Base-by-base conservation (phyloP, 2,888 invertebrate genomes). In the Nudaria mundana region DNA sequence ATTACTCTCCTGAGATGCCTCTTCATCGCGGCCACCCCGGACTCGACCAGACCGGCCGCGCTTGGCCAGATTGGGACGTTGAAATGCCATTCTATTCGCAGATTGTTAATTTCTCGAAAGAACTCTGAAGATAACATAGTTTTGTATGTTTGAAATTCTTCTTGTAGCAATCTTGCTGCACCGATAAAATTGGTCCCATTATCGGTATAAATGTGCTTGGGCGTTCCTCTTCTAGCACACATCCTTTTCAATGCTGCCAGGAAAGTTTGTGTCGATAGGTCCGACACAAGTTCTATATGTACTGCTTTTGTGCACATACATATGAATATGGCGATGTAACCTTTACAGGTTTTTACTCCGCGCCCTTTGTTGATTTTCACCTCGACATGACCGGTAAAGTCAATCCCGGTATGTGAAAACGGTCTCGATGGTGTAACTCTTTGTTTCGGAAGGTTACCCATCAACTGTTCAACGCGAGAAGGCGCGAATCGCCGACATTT, bases 281-380 rank as follows among this genome's bases (percentile, higher is more conserved):
- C 46, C 1, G 41, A 41, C 2, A 44, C 52, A 0, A 44, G 20
- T 16, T 52, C 52, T 5, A 52, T 20, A 10, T 52, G 52, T 6
- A 46, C 23, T 8, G 46, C 46, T 20, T 52, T 52, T 3, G 42
- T 44, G 5, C 30, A 24, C 29, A 52, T 15, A 22, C 48, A 52
- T 5, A 52, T 28, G 31, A 48, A 51, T 2, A 51, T 18, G 2
- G 38, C 35, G 1, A 51, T 23, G 11, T 26, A 12, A 12, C 25
- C 25, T 2, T 26, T 26, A 5, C 4, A 11, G 1, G 12, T 26
- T 4, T 12, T 13, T 3, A 13, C 7, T 11, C 14, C 26, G 5
- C 26, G 12, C 7, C 14, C 7, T 7, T 26, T 14, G 8, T 13
- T 26, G 7, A 13, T 12, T 12, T 26, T 26, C 18, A 26, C 5